A percentile compares a stretch with the other conserved stretches of the same genome.
These are phyloP conservation scores for Paraplagusia blochii DNA, from an alignment of 2,113 vertebrate genomes.

Conservation along the genomic window DNA sequence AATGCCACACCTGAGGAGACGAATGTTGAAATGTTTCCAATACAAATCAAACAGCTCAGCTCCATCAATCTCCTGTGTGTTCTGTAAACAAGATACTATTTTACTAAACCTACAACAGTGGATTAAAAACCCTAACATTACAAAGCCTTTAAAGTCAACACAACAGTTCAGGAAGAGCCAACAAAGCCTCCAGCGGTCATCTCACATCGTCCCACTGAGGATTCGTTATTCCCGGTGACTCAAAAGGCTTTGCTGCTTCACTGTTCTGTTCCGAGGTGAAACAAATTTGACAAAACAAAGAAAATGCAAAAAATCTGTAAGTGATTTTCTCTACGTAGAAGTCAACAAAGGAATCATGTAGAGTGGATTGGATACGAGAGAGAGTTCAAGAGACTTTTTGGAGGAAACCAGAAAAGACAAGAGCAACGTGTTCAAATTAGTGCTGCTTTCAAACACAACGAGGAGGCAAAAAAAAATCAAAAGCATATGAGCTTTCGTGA, in stretches of 20 bases:
- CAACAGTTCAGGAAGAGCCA: slow-evolving; percentile 33
- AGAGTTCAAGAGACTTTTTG: neutral
- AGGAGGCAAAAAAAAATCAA: slow-evolving; percentile 15
- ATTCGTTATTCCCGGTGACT: slow-evolving; percentile 25
- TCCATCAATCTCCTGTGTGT: slow-evolving; percentile 24
- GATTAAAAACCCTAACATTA: slow-evolving; percentile 32
- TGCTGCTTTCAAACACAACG: slow-evolving; percentile 1
- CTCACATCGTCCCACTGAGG: slow-evolving; percentile 15
- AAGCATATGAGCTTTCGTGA: slow-evolving; percentile 15
- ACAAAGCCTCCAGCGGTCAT: slow-evolving; percentile 21
- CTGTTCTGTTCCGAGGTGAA: slow-evolving; percentile 22
- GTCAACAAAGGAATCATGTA: too few relatives aligned
- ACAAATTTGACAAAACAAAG: slow-evolving; percentile 39
- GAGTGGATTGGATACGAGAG: neutral
- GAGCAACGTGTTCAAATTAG: slow-evolving; percentile 10
- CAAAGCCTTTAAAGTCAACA: slow-evolving; percentile 24
- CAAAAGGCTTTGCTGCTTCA: slow-evolving; percentile 27
- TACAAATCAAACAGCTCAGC: slow-evolving; percentile 4
- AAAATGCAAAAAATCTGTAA: slow-evolving; percentile 24
- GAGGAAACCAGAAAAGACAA: slow-evolving; percentile 7
- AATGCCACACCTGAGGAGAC: neutral
- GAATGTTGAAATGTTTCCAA: slow-evolving; percentile 26
- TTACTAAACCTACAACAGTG: slow-evolving; percentile 10
- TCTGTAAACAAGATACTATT: slow-evolving; percentile 27
- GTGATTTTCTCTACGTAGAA: slow-evolving; percentile 19